A percentile compares a stretch with the other conserved stretches of the same genome.
Evolutionary conservation across 2,888 invertebrate genomes (phyloP).

Genomic region (Chromoteleia sp.): DNA sequence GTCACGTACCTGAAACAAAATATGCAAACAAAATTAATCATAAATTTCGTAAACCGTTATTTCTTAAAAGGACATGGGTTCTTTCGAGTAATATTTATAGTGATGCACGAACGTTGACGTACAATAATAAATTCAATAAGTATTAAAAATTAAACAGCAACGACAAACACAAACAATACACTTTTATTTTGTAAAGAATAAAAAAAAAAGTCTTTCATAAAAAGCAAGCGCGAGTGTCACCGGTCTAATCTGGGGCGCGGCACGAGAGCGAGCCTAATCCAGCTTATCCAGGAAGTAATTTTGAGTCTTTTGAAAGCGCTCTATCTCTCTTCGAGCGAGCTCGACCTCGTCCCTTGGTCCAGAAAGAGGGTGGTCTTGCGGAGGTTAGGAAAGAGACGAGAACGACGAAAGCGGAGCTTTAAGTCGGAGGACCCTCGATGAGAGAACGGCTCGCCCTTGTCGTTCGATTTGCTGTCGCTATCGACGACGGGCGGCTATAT

Average conservation of each 20-base stretch:
- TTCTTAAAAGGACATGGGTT: slow-evolving; percentile 20
- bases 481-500: slow-evolving; percentile 78
- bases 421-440: slow-evolving; percentile 72
- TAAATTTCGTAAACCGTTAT: slow-evolving; percentile 46
- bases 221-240: slow-evolving; percentile 76
- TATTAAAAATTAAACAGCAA: no score
- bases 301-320: slow-evolving; percentile 87
- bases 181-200: no score
- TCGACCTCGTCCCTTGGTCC: slow-evolving; percentile 68
- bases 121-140: background rate
- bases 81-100: slow-evolving; percentile 20
- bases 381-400: slow-evolving; percentile 67
- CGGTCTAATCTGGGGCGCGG: slow-evolving; percentile 83
- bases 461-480: slow-evolving; percentile 72
- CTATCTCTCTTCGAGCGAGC: slow-evolving; percentile 65
- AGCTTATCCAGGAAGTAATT: slow-evolving; percentile 88
- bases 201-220: slow-evolving; percentile 47
- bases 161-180: no score
- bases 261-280: slow-evolving; percentile 86
- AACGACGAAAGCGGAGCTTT: slow-evolving; percentile 65
- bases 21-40: slow-evolving; percentile 49
- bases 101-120: slow-evolving; percentile 39
- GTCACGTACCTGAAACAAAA: slow-evolving; percentile 27
- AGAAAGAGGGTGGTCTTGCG: slow-evolving; percentile 68
- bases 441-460: slow-evolving; percentile 52